phyloP scores from a whole-genome alignment of 2,113 vertebrate genomes.

The Rhinolophus sinicus region DNA sequence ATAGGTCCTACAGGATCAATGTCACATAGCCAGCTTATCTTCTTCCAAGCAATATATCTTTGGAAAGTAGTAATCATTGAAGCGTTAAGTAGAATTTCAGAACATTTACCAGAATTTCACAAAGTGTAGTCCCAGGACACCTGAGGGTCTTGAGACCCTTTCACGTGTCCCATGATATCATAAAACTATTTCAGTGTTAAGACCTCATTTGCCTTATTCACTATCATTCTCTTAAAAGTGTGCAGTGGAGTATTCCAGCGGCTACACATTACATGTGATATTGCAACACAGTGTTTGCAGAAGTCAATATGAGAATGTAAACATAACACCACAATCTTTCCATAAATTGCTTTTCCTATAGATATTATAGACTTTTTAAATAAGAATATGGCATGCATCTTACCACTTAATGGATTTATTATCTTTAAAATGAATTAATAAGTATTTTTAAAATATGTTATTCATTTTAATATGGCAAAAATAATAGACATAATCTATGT shows the following conservation, averaged over 20 bases:
- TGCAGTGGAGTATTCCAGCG: not conserved
- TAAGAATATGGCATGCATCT: not conserved
- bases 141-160: not conserved
- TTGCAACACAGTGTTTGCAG: not conserved
- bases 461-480: not conserved
- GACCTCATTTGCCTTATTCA: not conserved
- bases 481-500: not conserved
- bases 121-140: not conserved
- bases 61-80: not conserved
- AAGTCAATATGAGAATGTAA: not conserved
- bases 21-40: too few species aligned
- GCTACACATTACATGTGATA: not conserved
- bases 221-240: not conserved
- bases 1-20: not conserved
- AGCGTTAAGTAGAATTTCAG: not conserved
- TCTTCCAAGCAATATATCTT: not conserved
- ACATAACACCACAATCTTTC: not conserved
- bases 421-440: not conserved
- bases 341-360: not conserved
- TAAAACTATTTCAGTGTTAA: not conserved
- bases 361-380: not conserved
- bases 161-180: not conserved
- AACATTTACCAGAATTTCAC: not conserved
- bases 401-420: not conserved
- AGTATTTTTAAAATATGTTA: not conserved